phyloP scores from a whole-genome alignment of 2,797 vertebrate species.

The Acestrorhynchus altus region DNA sequence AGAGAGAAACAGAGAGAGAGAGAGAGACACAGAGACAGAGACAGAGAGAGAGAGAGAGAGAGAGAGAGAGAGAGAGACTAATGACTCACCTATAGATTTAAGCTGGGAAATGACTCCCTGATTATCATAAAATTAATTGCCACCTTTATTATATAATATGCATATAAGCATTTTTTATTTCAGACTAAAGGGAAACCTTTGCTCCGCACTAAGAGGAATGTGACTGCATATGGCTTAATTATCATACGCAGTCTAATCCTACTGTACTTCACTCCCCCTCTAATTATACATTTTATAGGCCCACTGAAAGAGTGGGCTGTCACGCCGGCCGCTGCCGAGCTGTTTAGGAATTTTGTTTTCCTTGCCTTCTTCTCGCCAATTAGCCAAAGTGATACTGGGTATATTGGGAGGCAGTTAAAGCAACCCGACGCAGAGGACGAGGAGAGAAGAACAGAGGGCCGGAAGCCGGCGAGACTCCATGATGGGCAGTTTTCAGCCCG shows the following conservation, averaged over 20 bases:
- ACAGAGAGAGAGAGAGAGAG: constrained; percentile 45
- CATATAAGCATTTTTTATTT: constrained; percentile 69
- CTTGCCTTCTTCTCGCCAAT: constrained; percentile 44
- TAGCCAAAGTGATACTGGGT: constrained; percentile 37
- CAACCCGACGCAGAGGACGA: not conserved
- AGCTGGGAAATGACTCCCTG: constrained; percentile 71
- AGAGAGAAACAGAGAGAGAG: constrained; percentile 45
- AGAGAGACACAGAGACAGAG: constrained; percentile 39
- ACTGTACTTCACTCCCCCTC: constrained; percentile 30
- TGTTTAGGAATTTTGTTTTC: constrained; percentile 51
- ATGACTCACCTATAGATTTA: constrained; percentile 49
- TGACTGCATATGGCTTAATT: constrained; percentile 66
- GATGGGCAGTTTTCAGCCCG: constrained; percentile 34
- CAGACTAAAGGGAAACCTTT: constrained; percentile 62
- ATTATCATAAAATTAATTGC: constrained; percentile 75
- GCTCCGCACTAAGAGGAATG: constrained; percentile 60
- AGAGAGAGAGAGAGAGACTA: constrained; percentile 52
- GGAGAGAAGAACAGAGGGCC: not conserved
- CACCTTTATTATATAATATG: constrained; percentile 71
- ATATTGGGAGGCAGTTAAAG: constrained; percentile 29
- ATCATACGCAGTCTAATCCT: constrained; percentile 60
- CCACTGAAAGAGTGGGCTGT: constrained; percentile 34
- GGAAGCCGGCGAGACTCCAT: not conserved
- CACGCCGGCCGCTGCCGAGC: constrained; percentile 27
- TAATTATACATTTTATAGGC: constrained; percentile 44